Evolutionary conservation across 2,888 invertebrate genomes (phyloP).

Genomic region (Thymelicus acteon): DNA sequence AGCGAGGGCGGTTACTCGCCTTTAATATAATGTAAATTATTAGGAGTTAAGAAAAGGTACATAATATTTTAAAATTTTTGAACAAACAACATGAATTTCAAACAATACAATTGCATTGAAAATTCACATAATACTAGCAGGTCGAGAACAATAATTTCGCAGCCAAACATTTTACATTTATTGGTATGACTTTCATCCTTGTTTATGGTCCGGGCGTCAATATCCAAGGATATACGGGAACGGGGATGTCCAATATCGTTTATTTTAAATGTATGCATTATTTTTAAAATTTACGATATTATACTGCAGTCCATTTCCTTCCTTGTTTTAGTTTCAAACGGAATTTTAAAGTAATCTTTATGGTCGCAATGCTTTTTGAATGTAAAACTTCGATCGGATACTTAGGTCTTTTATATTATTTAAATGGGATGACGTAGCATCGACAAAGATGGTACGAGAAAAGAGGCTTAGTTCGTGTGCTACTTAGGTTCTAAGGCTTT

Average conservation of each 20-base stretch:
- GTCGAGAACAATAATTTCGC: constrained; percentile 25
- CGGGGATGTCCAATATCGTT: constrained; percentile 35
- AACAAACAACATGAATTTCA: constrained; percentile 3
- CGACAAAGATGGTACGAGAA: background rate
- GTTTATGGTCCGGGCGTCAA: constrained; percentile 30
- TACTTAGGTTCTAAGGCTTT: too few species aligned
- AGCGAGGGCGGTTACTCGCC: too few species aligned
- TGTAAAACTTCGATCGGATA: background rate
- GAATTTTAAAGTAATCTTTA: constrained; percentile 27
- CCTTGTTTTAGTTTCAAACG: constrained; percentile 29
- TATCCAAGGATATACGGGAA: constrained; percentile 30
- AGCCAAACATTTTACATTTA: constrained; percentile 35
- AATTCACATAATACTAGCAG: background rate
- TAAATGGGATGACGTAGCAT: background rate
- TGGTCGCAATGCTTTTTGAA: constrained; percentile 4
- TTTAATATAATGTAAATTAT: too few species aligned
- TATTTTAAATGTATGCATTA: constrained; percentile 38
- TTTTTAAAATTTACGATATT: constrained; percentile 37
- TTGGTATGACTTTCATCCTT: constrained; percentile 33
- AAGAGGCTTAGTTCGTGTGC: background rate
- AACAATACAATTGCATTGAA: constrained; percentile 2
- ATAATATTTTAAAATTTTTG: background rate
- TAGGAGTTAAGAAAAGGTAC: too few species aligned
- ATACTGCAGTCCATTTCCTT: constrained; percentile 30
- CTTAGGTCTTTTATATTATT: background rate